phyloP scores from a whole-genome alignment of 2,888 invertebrate genomes.

The Trissoscelio sp. region DNA sequence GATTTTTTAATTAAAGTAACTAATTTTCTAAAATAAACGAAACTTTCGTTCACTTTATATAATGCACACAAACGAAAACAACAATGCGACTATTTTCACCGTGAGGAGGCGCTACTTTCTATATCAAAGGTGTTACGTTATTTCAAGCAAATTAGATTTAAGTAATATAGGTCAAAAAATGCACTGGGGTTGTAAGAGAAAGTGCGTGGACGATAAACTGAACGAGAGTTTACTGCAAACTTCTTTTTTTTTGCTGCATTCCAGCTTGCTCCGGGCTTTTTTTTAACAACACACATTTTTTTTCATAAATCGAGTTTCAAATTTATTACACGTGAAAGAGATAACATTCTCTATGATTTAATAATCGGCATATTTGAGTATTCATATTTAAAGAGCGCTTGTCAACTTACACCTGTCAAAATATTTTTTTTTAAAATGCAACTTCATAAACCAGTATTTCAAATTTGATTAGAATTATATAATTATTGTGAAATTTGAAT shows the following conservation, averaged over 20 bases:
- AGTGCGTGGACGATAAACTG: conserved; percentile 28
- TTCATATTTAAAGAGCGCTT: background rate
- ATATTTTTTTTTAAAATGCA: background rate
- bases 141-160: conserved; percentile 38
- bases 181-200: conserved; percentile 37
- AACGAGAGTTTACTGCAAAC: conserved; percentile 25
- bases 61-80: conserved; percentile 18
- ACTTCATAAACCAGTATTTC: background rate
- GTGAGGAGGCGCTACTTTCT: conserved; percentile 48
- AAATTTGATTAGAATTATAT: background rate
- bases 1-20: conserved; percentile 21
- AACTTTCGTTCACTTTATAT: conserved; percentile 54
- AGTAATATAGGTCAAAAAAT: conserved; percentile 49
- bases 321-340: background rate
- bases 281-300: conserved; percentile 22
- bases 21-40: conserved; percentile 13
- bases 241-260: background rate
- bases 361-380: background rate
- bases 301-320: conserved; percentile 39
- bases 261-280: conserved; percentile 2
- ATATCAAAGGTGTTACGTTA: conserved; percentile 52
- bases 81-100: conserved; percentile 29
- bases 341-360: conserved; percentile 6
- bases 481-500: too few species aligned
- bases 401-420: background rate